Conservation (phyloP, 2,797 vertebrate genomes). For the Cirrhinus molitorella region DNA sequence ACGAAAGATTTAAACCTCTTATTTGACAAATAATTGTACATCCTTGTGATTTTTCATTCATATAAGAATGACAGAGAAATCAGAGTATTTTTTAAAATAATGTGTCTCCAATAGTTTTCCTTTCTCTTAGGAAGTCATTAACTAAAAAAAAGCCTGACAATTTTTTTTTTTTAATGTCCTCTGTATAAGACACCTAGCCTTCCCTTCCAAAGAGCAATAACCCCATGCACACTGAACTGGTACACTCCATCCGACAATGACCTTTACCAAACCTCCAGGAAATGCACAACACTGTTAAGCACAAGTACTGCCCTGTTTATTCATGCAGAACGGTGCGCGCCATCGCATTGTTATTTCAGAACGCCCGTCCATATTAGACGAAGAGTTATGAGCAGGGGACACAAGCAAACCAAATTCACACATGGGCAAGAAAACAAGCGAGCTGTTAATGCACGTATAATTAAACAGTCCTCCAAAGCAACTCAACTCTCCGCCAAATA, state of each 20-base stretch:
- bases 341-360: constrained; percentile 44
- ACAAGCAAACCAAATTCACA: constrained; percentile 48
- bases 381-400: constrained; percentile 51
- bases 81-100: not conserved
- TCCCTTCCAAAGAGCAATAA: constrained; percentile 5
- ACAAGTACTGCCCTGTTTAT: constrained; percentile 32
- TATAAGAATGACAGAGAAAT: not conserved
- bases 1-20: not conserved
- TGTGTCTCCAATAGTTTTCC: not conserved
- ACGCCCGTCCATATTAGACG: constrained; percentile 45
- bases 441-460: constrained; percentile 63
- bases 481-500: constrained; percentile 47
- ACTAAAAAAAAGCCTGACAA: not conserved
- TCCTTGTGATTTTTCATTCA: not conserved
- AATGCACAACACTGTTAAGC: constrained; percentile 31
- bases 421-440: constrained; percentile 58
- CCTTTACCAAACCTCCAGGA: constrained; percentile 53
- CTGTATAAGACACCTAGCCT: not conserved
- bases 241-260: constrained; percentile 31
- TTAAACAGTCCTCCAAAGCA: constrained; percentile 62
- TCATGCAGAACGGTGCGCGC: constrained; percentile 26
- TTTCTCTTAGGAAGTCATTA: not conserved
- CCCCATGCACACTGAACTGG: constrained; percentile 1
- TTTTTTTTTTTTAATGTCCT: not conserved
- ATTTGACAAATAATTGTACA: not conserved